Evolutionary conservation across 2,888 invertebrate genomes (phyloP).

Genomic region (Incurvaria masculella): DNA sequence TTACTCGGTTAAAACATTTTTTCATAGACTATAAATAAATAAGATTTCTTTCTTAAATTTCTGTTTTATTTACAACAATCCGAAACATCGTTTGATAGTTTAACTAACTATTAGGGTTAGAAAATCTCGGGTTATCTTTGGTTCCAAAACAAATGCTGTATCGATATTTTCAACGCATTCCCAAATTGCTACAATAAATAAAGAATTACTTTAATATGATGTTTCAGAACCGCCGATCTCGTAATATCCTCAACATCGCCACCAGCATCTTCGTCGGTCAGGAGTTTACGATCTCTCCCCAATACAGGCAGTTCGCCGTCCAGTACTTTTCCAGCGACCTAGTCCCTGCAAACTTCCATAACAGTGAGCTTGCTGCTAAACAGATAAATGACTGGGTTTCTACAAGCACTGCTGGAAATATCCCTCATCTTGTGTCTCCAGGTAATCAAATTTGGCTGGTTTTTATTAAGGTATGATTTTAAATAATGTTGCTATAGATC

Average conservation of each 20-base stretch:
- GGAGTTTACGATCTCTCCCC: conserved; percentile 26
- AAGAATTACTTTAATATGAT: neutral
- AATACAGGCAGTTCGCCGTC: conserved; percentile 31
- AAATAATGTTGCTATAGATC: no score
- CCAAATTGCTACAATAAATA: neutral
- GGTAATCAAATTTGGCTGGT: no score
- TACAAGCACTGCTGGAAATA: conserved; percentile 62
- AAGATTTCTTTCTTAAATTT: no score
- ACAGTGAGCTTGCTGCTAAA: conserved; percentile 40
- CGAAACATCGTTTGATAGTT: no score
- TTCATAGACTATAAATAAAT: no score
- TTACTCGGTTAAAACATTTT: no score
- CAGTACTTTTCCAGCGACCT: conserved; percentile 56
- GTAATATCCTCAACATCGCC: conserved; percentile 34
- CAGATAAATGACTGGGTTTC: conserved; percentile 73
- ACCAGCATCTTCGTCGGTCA: conserved; percentile 37
- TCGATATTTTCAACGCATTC: no score
- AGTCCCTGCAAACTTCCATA: conserved; percentile 49
- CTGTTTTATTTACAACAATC: no score
- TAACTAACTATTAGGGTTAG: no score
- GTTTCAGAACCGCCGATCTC: conserved; percentile 33
- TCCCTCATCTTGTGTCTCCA: conserved; percentile 55
- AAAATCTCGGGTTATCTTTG: no score
- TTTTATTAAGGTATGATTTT: no score
- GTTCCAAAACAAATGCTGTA: no score